Base-by-base conservation (phyloP, 2,113 vertebrate genomes). In the Gambusia holbrooki region DNA sequence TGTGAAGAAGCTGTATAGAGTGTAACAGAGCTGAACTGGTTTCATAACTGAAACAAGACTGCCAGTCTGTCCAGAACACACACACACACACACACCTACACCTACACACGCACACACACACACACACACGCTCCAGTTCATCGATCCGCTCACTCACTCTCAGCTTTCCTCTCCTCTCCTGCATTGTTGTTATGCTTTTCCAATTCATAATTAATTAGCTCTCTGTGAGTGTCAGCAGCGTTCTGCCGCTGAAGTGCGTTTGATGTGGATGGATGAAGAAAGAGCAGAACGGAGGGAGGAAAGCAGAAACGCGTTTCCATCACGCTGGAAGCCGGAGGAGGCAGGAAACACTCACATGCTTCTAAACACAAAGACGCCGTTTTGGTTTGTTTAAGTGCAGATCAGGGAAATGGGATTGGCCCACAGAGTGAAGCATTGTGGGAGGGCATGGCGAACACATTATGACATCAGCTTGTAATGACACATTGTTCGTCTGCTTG, bases 241-340 rank as follows among this genome's bases (percentile, higher is more conserved):
- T 60, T 61, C 9, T 71, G 80, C 30, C 68, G 79, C 42, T 77
- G 66, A 74, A 61, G 60, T 62, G 37, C 42, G 33, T 87, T 75
- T 71, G 80, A 90, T 88, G 81, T 86, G 69, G 86, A 85, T 84
- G 84, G 84, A 79, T 64, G 71, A 60, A 82, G 67, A 28, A 80
- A 73, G 19, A 28, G 60, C 79, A 69, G 9, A 74, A 71, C 75
- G 71, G 89, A 89, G 85, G 89, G 89, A 88, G 88, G 85, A 91
- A 58, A 89, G 90, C 88, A 45, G 13, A 45, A 92, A 89, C 88
- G 88, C 37, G 66, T 85, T 88, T 90, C 84, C 82, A 91, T 89
- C 86, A 88, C 68, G 83, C 89, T 84, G 7, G 71, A 87, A 88
- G 91, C 90, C 80, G 78, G 86, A 90, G 75, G 83, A 89, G 85